phyloP scores from a whole-genome alignment of 2,113 vertebrate species.

The Leptodactylus fuscus region DNA sequence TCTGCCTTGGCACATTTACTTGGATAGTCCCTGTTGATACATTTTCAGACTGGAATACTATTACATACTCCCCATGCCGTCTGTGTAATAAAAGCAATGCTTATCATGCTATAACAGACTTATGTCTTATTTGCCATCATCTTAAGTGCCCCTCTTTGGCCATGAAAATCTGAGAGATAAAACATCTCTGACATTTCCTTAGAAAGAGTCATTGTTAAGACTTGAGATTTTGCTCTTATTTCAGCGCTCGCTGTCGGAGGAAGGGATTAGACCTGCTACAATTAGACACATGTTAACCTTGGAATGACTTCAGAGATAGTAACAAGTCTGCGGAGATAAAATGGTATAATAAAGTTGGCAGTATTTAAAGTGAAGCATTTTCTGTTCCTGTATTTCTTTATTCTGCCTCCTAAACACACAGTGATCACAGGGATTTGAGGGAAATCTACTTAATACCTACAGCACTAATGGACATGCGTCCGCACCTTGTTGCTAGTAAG shows the following conservation, averaged over 20 bases:
- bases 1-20: too few species aligned
- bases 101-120: not conserved
- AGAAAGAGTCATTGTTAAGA: not conserved
- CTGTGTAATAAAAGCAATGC: not conserved
- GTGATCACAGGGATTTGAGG: not conserved
- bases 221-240: not conserved
- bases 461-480: not conserved
- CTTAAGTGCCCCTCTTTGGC: constrained; percentile 14
- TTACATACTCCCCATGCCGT: not conserved
- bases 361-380: not conserved
- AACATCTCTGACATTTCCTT: not conserved
- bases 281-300: constrained; percentile 12
- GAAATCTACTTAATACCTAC: not conserved
- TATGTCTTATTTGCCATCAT: not conserved
- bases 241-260: not conserved
- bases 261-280: not conserved
- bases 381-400: not conserved
- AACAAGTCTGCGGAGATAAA: constrained; percentile 6
- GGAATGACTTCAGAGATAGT: constrained; percentile 26
- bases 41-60: too few species aligned
- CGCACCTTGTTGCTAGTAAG: not conserved
- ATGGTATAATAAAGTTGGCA: not conserved
- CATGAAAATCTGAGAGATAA: not conserved
- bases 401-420: constrained; percentile 10
- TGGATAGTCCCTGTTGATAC: too few species aligned